A percentile compares a stretch with the other conserved stretches of the same genome.
These are phyloP conservation scores for Callithrix jacchus DNA, from an alignment of 2,113 vertebrate species.

Conservation along the genomic window DNA sequence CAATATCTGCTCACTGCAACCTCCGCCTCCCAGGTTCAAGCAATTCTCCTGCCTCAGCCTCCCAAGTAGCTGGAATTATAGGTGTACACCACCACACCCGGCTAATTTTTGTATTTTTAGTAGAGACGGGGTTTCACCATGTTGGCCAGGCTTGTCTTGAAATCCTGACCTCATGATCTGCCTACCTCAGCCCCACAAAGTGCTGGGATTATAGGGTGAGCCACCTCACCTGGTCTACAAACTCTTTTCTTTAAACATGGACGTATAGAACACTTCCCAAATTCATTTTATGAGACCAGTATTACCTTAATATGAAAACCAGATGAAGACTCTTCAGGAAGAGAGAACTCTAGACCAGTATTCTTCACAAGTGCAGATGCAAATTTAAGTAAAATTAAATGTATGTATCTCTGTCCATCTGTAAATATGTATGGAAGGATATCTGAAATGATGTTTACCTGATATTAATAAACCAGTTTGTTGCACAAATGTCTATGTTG, in stretches of 20 bases:
- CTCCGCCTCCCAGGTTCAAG: no score
- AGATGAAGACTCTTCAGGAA: background rate
- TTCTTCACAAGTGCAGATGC: background rate
- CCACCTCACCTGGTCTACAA: no score
- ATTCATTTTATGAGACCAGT: background rate
- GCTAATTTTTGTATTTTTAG: no score
- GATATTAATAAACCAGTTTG: background rate
- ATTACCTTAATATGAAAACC: background rate
- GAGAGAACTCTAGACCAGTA: background rate
- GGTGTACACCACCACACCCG: no score
- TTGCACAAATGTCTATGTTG: background rate
- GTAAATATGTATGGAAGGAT: background rate
- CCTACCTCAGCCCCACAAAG: no score
- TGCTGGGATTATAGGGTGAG: no score
- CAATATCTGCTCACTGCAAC: no score
- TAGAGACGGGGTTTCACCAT: no score
- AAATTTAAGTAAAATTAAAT: slow-evolving; percentile 6
- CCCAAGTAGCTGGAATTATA: no score
- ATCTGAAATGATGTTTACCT: background rate
- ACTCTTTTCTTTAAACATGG: background rate
- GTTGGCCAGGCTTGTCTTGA: no score
- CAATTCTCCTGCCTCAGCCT: no score
- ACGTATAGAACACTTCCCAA: background rate
- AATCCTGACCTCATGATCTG: no score
- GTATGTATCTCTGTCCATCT: background rate